Evolutionary conservation across 2,888 invertebrate species (phyloP).

Genomic region (Chloromyia formosa): DNA sequence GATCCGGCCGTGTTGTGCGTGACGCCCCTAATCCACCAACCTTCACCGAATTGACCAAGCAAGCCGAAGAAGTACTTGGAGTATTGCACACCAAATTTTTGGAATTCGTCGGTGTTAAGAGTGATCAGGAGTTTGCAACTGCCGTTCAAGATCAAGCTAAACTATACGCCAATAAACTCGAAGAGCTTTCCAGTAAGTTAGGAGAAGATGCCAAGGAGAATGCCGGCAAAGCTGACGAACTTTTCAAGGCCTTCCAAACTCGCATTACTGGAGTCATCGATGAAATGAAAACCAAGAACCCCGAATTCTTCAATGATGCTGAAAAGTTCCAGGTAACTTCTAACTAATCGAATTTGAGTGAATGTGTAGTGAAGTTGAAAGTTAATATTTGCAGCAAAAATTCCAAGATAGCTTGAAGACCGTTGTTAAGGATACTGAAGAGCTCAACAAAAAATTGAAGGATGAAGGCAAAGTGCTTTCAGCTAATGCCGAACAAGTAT

Average conservation of each 20-base stretch:
- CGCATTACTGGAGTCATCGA: slow-evolving; percentile 24
- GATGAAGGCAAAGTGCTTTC: slow-evolving; percentile 42
- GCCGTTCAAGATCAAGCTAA: slow-evolving; percentile 42
- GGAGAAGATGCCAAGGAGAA: slow-evolving; percentile 35
- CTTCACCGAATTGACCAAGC: slow-evolving; percentile 40
- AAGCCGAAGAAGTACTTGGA: slow-evolving; percentile 44
- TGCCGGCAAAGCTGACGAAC: slow-evolving; percentile 45
- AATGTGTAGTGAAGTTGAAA: slow-evolving; percentile 31
- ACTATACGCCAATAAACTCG: slow-evolving; percentile 42
- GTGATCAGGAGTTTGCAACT: slow-evolving; percentile 38
- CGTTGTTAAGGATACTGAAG: slow-evolving; percentile 42
- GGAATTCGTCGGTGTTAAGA: slow-evolving; percentile 45
- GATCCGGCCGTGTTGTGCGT: slow-evolving; percentile 36
- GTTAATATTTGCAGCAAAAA: slow-evolving; percentile 33
- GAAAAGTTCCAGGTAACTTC: slow-evolving; percentile 40
- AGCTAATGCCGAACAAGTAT: slow-evolving; percentile 35
- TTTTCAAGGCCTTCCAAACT: slow-evolving; percentile 25
- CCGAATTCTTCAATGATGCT: slow-evolving; percentile 37
- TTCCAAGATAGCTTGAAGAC: slow-evolving; percentile 35
- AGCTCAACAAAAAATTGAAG: slow-evolving; percentile 39
- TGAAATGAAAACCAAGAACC: slow-evolving; percentile 42
- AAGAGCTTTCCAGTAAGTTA: slow-evolving; percentile 42
- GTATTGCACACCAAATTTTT: slow-evolving; percentile 45
- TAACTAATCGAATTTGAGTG: slow-evolving; percentile 8
- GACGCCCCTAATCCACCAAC: slow-evolving; percentile 37